Evolutionary conservation across 2,888 invertebrate genomes (phyloP), one percentile per base, ranked within the genome.

Genomic region (Hartigia nigra): DNA sequence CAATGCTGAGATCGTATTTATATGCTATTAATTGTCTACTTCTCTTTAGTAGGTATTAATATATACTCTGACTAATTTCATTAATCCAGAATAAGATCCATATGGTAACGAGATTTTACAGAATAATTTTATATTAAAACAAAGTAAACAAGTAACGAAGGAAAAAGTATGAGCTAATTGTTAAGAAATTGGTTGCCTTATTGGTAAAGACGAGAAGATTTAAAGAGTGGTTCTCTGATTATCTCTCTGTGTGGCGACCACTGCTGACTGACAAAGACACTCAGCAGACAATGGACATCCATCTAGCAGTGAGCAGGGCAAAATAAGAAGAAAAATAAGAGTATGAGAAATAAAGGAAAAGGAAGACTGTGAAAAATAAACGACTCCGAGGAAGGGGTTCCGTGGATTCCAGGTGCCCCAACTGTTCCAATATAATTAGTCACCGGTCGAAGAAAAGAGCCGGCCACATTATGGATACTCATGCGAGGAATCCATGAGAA

Each of bases 371-470:
- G 55, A 55, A 55, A 55, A 55, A 55, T 55, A 55, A 55, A 55
- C 23, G 23, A 39, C 14, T 23, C n/a, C 4, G 39, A 14, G 55
- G 55, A 55, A 55, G 55, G 55, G 55, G 55, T 55, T 55, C 23
- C 55, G 23, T 55, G 55, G 55, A 55, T 55, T 70, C 80, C 78
- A 78, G 78, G 76, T 80, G 80, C 78, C 76, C 55, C 76, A 75
- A 78, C 70, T 70, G 39, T 76, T 78, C 76, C 76, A 70, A 72
- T 75, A 77, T 80, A 80, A 80, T 80, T 80, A 80, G 78, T 80
- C 80, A 80, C 76, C 75, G 78, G 75, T 72, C 69, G 76, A 37
- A 35, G 14, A 69, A 75, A 55, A 55, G 55, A 55, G 55, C 9
- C 55, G 55, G 14, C 55, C 55, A 23, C 55, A 9, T 23, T 55